Evolutionary conservation across 2,797 vertebrate species (phyloP), one percentile per base, ranked within the genome.

Genomic region (Microcaecilia unicolor): DNA sequence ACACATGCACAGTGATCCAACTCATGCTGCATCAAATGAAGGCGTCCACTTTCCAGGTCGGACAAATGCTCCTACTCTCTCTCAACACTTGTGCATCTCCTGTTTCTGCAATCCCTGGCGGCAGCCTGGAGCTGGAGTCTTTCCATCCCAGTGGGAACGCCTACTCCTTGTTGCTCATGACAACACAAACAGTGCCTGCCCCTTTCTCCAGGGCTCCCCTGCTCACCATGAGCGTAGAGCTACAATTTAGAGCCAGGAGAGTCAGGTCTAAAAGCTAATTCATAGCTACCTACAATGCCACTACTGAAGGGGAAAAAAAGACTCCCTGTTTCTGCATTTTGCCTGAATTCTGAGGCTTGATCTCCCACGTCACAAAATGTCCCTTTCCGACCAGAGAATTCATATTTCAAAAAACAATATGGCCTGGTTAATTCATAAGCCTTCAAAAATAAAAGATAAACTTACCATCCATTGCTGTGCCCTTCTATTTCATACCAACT

Each of bases 51-150:
- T n/a, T n/a, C n/a, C n/a, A n/a, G n/a, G n/a, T n/a, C n/a, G n/a
- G n/a, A n/a, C n/a, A n/a, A n/a, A n/a, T n/a, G n/a, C 20, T 39
- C 26, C 44, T 31, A 21, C 28, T 35, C 24, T 46, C 58, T 51
- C 30, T 29, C 45, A 39, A 44, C 70, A 68, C 64, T 63, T 60
- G 64, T 54, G 55, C 53, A 39, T 68, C 68, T 76, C 59, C 50
- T 55, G 70, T 65, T 70, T 71, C 66, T 49, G 64, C 71, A 76
- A 72, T 70, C 61, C 25, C 65, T 71, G 70, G 72, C 68, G 78
- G 72, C 76, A 75, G 55, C 42, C 61, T 72, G 78, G 76, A 78
- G 74, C 78, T 78, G 39, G 58, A 55, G 55, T 70, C 56, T 67
- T 75, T 74, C 77, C 74, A 64, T 54, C 67, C n/a, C 36, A 51